Percentiles rank a stretch among this genome's conserved stretches.
phyloP scores from a whole-genome alignment of 1,140 invertebrate genomes.

The Cardiocondyla obscurior region DNA sequence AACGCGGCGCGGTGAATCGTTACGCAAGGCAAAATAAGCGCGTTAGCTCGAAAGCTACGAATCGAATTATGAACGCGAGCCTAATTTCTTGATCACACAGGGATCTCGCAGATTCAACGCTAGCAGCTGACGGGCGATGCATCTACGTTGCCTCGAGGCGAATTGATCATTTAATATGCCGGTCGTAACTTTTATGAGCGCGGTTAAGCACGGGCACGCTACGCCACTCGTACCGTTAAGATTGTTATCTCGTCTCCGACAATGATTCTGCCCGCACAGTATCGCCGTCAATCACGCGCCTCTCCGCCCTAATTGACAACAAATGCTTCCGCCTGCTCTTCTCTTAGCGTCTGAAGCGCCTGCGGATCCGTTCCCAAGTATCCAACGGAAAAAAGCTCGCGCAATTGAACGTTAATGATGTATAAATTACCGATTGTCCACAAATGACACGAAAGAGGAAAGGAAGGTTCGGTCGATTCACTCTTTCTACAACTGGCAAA shows the following conservation, averaged over 20 bases:
- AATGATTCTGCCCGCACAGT: conserved; percentile 4
- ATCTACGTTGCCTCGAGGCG: conserved; percentile 41
- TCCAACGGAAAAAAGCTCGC: background rate
- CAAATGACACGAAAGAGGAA: background rate
- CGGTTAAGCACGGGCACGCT: conserved; percentile 18
- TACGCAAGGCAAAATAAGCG: background rate
- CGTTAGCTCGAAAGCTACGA: background rate
- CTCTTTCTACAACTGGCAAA: background rate
- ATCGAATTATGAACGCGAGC: background rate
- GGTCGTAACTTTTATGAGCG: conserved; percentile 61
- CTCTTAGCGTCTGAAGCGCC: background rate
- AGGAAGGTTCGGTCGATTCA: background rate
- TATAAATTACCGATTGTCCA: background rate
- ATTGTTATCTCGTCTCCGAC: conserved; percentile 11
- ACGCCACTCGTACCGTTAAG: conserved; percentile 30
- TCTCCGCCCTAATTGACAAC: conserved; percentile 33
- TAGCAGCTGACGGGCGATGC: background rate
- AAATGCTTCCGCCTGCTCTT: conserved; percentile 26
- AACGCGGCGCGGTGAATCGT: background rate
- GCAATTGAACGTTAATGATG: background rate
- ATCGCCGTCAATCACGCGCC: background rate
- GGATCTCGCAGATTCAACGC: background rate
- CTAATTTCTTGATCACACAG: conserved; percentile 4
- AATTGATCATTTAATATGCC: conserved; percentile 61
- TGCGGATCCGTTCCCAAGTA: background rate